Base-by-base conservation (phyloP, 1,140 invertebrate species). In the Drosophila baimaii region DNA sequence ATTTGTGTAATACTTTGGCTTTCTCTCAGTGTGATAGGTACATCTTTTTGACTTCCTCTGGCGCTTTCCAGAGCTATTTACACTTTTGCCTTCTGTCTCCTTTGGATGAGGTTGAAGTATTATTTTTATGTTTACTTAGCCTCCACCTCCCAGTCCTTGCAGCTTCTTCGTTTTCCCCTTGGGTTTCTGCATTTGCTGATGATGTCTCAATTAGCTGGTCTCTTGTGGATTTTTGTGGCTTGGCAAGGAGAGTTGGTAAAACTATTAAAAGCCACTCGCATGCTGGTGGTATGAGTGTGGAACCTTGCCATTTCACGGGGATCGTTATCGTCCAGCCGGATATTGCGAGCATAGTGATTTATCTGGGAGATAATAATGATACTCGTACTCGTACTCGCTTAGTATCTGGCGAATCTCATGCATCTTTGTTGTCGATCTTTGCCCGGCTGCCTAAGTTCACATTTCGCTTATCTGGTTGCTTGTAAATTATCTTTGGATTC, bases 121-220 rank as follows among this genome's bases (percentile, higher is more conserved):
- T 41, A 59, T 31, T 69, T 77, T 68, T 71, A 75, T 81, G 61
- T 69, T 78, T 78, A 73, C 58, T 74, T 73, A 44, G 49, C 55
- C 76, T 73, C 41, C 56, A 29, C 13, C 52, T 31, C 6, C 25
- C 41, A 46, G 27, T 64, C 44, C 62, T 37, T 23, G 29, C 23
- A 25, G n/a, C 63, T 49, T 15, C 19, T 37, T 58, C 23, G 10
- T 29, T 70, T 29, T 19, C 5, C 27, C 21, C 19, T 8, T 10
- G 15, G 12, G 17, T 59, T 66, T 44, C 51, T 12, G 29, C 47
- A 55, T 35, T 37, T 43, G 57, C 33, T 64, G 82, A 54, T 83
- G 80, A 88, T 89, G 83, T 88, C 83, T 88, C 83, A 88, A 88
- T 88, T 88, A 88, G 84, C 62, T 77, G 72, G 63, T 54, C 43